Evolutionary conservation across 2,888 invertebrate genomes (phyloP).

Genomic region (Stegophylla sp.): DNA sequence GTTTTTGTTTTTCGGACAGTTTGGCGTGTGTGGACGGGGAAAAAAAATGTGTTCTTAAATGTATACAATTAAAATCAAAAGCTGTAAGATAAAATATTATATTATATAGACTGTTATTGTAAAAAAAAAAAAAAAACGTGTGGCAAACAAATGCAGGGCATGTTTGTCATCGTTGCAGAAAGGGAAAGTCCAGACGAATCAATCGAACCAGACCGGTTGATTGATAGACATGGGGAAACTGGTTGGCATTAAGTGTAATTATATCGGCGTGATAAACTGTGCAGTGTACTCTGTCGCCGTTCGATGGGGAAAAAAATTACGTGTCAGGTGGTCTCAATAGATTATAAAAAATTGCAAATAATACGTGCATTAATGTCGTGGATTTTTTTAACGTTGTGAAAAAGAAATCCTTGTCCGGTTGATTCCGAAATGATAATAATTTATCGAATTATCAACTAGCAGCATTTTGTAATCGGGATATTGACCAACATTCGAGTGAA

Average conservation of each 20-base stretch:
- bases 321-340: slow-evolving; percentile 19
- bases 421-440: slow-evolving; percentile 43
- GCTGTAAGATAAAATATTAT: neutral
- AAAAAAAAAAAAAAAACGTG: neutral
- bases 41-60: neutral
- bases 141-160: neutral
- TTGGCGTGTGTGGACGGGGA: neutral
- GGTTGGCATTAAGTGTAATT: slow-evolving; percentile 48
- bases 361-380: slow-evolving; percentile 9
- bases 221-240: slow-evolving; percentile 45
- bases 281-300: neutral
- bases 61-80: neutral
- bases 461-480: slow-evolving; percentile 19
- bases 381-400: slow-evolving; percentile 17
- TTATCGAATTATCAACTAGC: neutral
- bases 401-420: slow-evolving; percentile 41
- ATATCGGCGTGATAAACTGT: slow-evolving; percentile 20
- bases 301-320: slow-evolving; percentile 41
- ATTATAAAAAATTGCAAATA: no score
- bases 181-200: slow-evolving; percentile 45
- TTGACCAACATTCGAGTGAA: neutral
- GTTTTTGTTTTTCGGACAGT: neutral
- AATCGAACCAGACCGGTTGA: slow-evolving; percentile 33
- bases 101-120: neutral
- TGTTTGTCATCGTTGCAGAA: slow-evolving; percentile 42